phyloP scores from a whole-genome alignment of 2,797 vertebrate genomes.

The Cirrhinus mrigala region DNA sequence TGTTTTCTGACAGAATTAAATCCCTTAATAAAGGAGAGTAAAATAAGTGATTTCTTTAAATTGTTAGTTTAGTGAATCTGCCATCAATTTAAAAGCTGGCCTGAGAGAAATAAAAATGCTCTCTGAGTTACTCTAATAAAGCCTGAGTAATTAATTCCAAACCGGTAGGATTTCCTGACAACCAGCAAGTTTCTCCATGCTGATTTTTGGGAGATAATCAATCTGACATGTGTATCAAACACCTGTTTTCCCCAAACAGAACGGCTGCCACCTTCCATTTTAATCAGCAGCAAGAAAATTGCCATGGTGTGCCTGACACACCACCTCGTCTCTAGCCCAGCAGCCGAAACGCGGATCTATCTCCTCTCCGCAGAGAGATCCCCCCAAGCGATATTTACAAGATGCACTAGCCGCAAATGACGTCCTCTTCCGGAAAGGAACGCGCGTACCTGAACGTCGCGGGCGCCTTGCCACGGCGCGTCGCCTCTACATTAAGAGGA shows the following conservation, averaged over 20 bases:
- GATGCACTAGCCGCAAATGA: not conserved
- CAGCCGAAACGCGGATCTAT: not conserved
- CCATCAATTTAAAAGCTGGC: not conserved
- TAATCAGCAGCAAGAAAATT: constrained; percentile 27
- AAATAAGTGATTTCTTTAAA: not conserved
- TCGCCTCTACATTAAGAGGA: not conserved
- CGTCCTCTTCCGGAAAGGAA: not conserved
- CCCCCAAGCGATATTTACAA: not conserved
- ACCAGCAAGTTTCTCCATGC: constrained; percentile 1
- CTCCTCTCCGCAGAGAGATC: constrained; percentile 9
- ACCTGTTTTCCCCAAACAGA: constrained; percentile 61
- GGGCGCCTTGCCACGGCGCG: not conserved
- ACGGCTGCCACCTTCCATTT: constrained; percentile 58
- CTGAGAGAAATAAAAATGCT: constrained; percentile 1
- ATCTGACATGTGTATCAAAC: constrained; percentile 61
- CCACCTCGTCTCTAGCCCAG: constrained; percentile 15
- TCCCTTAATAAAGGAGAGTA: not conserved
- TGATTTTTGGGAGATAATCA: constrained; percentile 55
- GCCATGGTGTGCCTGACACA: constrained; percentile 36
- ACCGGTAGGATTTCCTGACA: constrained; percentile 21
- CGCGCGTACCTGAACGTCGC: not conserved
- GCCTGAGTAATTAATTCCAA: constrained; percentile 21
- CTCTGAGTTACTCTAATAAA: not conserved
- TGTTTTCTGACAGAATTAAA: not conserved
- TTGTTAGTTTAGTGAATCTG: not conserved